Conservation (phyloP, 1,140 invertebrate genomes). For the Probaryconus sp. region DNA sequence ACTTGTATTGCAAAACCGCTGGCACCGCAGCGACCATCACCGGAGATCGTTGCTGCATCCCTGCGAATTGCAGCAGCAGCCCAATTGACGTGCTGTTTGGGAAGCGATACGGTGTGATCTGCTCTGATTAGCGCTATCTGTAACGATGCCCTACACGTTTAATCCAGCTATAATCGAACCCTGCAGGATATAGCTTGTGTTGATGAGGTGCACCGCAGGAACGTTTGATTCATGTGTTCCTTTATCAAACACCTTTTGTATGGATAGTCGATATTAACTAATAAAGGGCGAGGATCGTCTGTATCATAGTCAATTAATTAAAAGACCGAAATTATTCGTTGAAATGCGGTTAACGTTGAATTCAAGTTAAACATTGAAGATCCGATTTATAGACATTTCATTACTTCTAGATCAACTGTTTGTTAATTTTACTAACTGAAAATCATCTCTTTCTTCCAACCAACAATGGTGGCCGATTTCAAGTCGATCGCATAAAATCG, state of each 20-base stretch:
- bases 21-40: constrained; percentile 50
- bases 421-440: no score
- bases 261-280: constrained; percentile 1
- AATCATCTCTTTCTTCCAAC: neutral
- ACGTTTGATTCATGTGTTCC: constrained; percentile 36
- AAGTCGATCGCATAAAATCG: neutral
- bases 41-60: constrained; percentile 44
- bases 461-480: neutral
- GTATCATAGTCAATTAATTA: no score
- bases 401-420: no score
- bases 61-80: constrained; percentile 46
- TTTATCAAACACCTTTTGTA: constrained; percentile 30
- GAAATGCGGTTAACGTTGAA: no score
- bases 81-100: constrained; percentile 70
- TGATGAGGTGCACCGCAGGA: constrained; percentile 45
- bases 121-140: constrained; percentile 76
- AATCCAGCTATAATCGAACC: constrained; percentile 67
- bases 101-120: constrained; percentile 72
- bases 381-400: no score
- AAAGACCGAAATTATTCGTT: no score
- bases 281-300: neutral
- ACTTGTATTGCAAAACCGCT: constrained; percentile 68
- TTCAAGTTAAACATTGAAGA: no score
- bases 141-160: constrained; percentile 68
- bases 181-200: constrained; percentile 38